Evolutionary conservation across 2,888 invertebrate species (phyloP).

Genomic region (Aspidiotus destructor): DNA sequence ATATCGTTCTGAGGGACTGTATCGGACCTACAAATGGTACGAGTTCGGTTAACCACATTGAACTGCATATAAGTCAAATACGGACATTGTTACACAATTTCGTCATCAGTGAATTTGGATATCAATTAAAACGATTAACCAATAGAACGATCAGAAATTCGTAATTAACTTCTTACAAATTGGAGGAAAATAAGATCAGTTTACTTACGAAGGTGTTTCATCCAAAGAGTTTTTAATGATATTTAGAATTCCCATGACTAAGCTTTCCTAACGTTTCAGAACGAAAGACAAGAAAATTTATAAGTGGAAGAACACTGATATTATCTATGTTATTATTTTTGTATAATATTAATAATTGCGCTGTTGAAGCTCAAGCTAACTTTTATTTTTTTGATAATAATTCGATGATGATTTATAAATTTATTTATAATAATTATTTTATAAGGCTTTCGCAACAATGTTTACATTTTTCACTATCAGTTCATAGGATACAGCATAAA

Average conservation of each 20-base stretch:
- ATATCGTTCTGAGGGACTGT: conserved; percentile 6
- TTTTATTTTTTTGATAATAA: too few species aligned
- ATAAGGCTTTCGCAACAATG: too few species aligned
- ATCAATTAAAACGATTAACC: not conserved
- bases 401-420: too few species aligned
- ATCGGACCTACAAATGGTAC: not conserved
- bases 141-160: not conserved
- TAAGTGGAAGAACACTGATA: too few species aligned
- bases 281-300: too few species aligned
- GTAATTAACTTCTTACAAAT: not conserved
- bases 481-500: too few species aligned
- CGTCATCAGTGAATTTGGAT: not conserved
- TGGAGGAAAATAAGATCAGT: not conserved
- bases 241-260: not conserved
- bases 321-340: too few species aligned
- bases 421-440: too few species aligned
- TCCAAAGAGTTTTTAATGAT: not conserved
- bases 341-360: too few species aligned
- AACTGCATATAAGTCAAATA: not conserved
- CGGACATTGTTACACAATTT: not conserved
- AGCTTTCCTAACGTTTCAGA: too few species aligned
- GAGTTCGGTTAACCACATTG: not conserved
- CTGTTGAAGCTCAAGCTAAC: too few species aligned
- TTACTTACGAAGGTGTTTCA: not conserved
- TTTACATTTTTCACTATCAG: too few species aligned